A percentile compares a stretch with the other conserved stretches of the same genome.
Evolutionary conservation across 2,797 vertebrate species (phyloP).

Genomic region (Rhinophrynus dorsalis): DNA sequence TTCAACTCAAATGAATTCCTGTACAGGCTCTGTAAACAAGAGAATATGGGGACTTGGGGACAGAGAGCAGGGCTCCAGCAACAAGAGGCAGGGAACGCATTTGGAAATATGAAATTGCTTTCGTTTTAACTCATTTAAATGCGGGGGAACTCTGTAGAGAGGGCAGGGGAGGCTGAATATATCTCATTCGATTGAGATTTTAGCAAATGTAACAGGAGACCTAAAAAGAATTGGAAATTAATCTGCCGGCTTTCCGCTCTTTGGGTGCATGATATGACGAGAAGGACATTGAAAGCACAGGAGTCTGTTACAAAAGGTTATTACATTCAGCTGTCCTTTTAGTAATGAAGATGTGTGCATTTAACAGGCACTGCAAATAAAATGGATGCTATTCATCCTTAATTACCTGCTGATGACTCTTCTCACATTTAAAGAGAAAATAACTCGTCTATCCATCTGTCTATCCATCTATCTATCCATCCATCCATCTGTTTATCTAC

Average conservation of each 20-base stretch:
- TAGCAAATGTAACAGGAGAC: slow-evolving; percentile 15
- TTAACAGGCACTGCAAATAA: background rate
- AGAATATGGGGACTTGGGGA: slow-evolving; percentile 28
- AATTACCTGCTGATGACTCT: too few species aligned
- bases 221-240: slow-evolving; percentile 23
- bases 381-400: too few species aligned
- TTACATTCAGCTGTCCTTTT: background rate
- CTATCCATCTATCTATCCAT: too few species aligned
- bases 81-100: slow-evolving; percentile 16
- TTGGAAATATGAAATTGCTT: slow-evolving; percentile 27
- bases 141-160: background rate
- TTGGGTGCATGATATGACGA: background rate
- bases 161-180: background rate
- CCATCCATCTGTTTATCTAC: too few species aligned
- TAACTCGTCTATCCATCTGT: too few species aligned
- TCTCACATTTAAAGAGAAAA: too few species aligned
- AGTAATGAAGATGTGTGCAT: background rate
- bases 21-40: slow-evolving; percentile 43
- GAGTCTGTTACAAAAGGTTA: slow-evolving; percentile 1
- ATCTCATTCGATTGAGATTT: background rate
- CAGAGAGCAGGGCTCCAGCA: background rate
- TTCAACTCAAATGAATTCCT: slow-evolving; percentile 47
- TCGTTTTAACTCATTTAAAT: slow-evolving; percentile 25
- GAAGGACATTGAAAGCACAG: slow-evolving; percentile 18
- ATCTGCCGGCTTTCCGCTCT: slow-evolving; percentile 4